These are phyloP conservation scores for Neostethus bicornis DNA, from an alignment of 2,797 vertebrate genomes.

Conservation along the genomic window DNA sequence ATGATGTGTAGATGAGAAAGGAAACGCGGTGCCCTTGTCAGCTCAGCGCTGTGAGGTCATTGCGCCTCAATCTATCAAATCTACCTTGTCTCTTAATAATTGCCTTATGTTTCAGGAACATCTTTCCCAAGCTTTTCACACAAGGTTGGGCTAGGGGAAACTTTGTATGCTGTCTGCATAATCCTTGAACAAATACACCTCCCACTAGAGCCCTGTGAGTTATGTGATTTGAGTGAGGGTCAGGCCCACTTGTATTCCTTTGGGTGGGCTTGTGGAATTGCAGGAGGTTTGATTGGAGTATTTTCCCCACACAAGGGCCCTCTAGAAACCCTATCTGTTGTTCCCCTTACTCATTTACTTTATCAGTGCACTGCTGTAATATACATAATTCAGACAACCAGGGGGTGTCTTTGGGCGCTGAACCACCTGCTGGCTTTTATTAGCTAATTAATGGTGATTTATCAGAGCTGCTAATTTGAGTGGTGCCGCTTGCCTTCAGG, in stretches of 20 bases:
- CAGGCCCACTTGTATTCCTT: slow-evolving; percentile 84
- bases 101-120: slow-evolving; percentile 67
- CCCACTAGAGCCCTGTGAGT: slow-evolving; percentile 60
- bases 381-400: slow-evolving; percentile 96
- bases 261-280: slow-evolving; percentile 79
- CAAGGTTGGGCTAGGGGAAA: slow-evolving; percentile 42
- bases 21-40: slow-evolving; percentile 35
- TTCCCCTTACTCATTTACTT: slow-evolving; percentile 85
- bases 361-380: slow-evolving; percentile 83
- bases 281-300: slow-evolving; percentile 76
- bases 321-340: slow-evolving; percentile 79
- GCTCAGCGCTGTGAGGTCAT: slow-evolving; percentile 36
- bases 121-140: slow-evolving; percentile 58
- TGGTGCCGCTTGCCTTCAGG: slow-evolving; percentile 90
- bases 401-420: slow-evolving; percentile 91
- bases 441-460: slow-evolving; percentile 99
- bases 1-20: slow-evolving; percentile 36
- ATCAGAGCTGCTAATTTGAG: slow-evolving; percentile 95
- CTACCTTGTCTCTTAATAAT: slow-evolving; percentile 57
- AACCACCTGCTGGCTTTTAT: slow-evolving; percentile 98
- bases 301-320: slow-evolving; percentile 73
- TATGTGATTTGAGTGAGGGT: slow-evolving; percentile 78
- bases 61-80: slow-evolving; percentile 44
- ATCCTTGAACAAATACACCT: slow-evolving; percentile 75
- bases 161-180: slow-evolving; percentile 72